These are phyloP conservation scores for Artemia franciscana DNA, from an alignment of 1,140 invertebrate genomes.

Conservation along the genomic window DNA sequence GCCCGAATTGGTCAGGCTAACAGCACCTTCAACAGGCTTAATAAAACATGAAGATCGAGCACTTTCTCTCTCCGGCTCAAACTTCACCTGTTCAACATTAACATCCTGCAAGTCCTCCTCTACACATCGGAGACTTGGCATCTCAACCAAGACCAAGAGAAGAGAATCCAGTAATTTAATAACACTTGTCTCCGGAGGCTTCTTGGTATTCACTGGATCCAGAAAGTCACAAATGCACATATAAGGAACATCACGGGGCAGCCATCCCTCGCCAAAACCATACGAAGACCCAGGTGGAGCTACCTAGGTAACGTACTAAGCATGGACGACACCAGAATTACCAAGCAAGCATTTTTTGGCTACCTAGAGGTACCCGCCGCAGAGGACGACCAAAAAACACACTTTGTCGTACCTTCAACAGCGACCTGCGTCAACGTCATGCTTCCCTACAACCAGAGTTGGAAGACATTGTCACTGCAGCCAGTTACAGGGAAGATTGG, in stretches of 20 bases:
- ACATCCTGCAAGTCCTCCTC: neutral
- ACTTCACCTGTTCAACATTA: neutral
- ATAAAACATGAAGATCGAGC: no score
- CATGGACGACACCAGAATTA: neutral
- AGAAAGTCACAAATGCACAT: neutral
- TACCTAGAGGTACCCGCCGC: neutral
- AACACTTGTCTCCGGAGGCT: neutral
- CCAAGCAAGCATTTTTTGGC: neutral
- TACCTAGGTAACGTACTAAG: neutral
- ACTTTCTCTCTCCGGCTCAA: no score
- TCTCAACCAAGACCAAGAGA: neutral
- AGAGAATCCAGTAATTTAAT: neutral
- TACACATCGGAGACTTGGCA: neutral
- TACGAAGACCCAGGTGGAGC: neutral
- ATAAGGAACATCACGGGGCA: neutral
- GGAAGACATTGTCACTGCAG: no score
- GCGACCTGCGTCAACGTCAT: neutral
- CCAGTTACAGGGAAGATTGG: no score
- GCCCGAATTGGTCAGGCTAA: neutral
- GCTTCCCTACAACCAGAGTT: neutral
- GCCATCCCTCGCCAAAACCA: neutral
- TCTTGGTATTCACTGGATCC: neutral
- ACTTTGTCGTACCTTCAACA: no score
- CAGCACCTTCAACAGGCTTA: neutral
- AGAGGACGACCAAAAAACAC: neutral